phyloP scores from a whole-genome alignment of 2,797 vertebrate species.

The Novumbra hubbsi region DNA sequence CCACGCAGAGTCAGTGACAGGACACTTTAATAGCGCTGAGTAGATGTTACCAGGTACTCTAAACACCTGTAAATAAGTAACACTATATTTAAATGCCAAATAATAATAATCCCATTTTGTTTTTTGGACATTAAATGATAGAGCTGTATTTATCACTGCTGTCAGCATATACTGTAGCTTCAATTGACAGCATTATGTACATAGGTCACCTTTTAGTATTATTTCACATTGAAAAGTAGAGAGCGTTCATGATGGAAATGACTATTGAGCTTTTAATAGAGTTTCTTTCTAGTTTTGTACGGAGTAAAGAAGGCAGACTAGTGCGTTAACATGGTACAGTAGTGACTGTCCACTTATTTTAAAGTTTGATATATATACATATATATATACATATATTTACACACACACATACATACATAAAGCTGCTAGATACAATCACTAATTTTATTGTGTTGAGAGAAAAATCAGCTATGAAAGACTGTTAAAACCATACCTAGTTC shows the following conservation, averaged over 20 bases:
- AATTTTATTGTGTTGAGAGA: slow-evolving; percentile 74
- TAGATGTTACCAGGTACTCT: slow-evolving; percentile 59
- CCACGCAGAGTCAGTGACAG: slow-evolving; percentile 61
- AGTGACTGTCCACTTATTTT: slow-evolving; percentile 81
- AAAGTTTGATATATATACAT: slow-evolving; percentile 43
- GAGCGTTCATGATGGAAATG: slow-evolving; percentile 79
- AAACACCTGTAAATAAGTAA: slow-evolving; percentile 88
- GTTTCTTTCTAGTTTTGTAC: slow-evolving; percentile 94
- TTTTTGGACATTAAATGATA: slow-evolving; percentile 68
- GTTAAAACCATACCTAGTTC: slow-evolving; percentile 73
- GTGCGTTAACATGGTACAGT: slow-evolving; percentile 75
- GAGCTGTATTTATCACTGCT: slow-evolving; percentile 87
- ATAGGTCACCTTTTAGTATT: slow-evolving; percentile 95
- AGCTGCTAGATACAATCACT: slow-evolving; percentile 90
- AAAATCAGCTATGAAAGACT: slow-evolving; percentile 78
- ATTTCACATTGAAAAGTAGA: slow-evolving; percentile 99
- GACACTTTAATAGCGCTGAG: slow-evolving; percentile 67
- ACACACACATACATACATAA: slow-evolving; percentile 48
- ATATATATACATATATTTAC: too few species aligned
- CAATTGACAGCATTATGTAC: slow-evolving; percentile 89
- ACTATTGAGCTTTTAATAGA: slow-evolving; percentile 86
- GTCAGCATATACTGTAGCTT: slow-evolving; percentile 85
- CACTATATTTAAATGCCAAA: slow-evolving; percentile 82
- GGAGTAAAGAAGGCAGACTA: slow-evolving; percentile 65
- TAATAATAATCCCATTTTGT: slow-evolving; percentile 70